A percentile compares a stretch with the other conserved stretches of the same genome.
phyloP scores from a whole-genome alignment of 2,888 invertebrate species.

The Agrotis clavis region DNA sequence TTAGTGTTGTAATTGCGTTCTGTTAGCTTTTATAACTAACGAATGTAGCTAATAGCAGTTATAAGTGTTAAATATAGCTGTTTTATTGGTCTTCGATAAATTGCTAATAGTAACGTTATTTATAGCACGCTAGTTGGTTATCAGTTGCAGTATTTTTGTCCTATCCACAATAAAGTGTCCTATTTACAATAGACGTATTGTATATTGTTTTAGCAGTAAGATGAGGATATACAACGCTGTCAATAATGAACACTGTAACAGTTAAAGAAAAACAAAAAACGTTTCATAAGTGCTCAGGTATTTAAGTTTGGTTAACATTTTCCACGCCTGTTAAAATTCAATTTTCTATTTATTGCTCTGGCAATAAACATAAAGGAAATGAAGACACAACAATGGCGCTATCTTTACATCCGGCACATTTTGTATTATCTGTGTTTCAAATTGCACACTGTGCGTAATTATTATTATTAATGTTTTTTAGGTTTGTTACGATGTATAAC shows the following conservation, averaged over 20 bases:
- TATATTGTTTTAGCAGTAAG: not conserved
- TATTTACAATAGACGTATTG: not conserved
- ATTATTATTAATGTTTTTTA: constrained; percentile 78
- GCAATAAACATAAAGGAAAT: constrained; percentile 81
- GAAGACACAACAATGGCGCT: constrained; percentile 78
- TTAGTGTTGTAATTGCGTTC: constrained; percentile 22
- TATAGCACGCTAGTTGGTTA: not conserved
- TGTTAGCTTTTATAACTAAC: constrained; percentile 9
- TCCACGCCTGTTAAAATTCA: constrained; percentile 72
- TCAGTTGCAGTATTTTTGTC: not conserved
- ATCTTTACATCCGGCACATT: constrained; percentile 78
- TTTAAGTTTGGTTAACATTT: constrained; percentile 68
- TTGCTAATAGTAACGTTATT: not conserved
- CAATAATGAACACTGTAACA: constrained; percentile 12
- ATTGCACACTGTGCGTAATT: constrained; percentile 76
- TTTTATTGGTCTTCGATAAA: not conserved
- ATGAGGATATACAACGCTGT: not conserved
- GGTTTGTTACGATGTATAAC: constrained; percentile 54
- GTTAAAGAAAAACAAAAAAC: constrained; percentile 21
- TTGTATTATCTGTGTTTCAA: constrained; percentile 78
- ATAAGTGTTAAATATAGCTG: not conserved
- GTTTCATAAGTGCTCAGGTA: constrained; percentile 45
- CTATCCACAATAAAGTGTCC: too few species aligned
- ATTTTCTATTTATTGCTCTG: constrained; percentile 75
- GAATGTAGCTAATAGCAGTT: constrained; percentile 2